Percentiles rank a stretch among this genome's conserved stretches.
phyloP scores from a whole-genome alignment of 1,140 invertebrate genomes.

The Lucilia cuprina region DNA sequence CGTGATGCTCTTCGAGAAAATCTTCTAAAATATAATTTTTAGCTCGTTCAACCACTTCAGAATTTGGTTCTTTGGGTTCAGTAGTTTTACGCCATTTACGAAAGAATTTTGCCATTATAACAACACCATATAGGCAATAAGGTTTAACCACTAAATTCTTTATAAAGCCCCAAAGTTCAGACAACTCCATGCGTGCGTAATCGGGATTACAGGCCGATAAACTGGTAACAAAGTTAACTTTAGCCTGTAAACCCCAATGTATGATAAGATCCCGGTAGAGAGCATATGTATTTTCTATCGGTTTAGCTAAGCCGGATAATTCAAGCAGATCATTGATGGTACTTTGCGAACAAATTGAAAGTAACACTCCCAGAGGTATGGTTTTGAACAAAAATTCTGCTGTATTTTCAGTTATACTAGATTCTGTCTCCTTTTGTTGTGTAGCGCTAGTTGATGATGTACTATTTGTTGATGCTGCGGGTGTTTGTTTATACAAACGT shows the following conservation, averaged over 20 bases:
- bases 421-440: not conserved
- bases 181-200: slow-evolving; percentile 48
- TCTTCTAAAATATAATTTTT: slow-evolving; percentile 61
- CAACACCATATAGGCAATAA: slow-evolving; percentile 60
- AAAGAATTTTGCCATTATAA: slow-evolving; percentile 59
- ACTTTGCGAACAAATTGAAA: slow-evolving; percentile 51
- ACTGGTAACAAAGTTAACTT: slow-evolving; percentile 54
- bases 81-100: slow-evolving; percentile 56
- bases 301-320: slow-evolving; percentile 45
- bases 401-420: slow-evolving; percentile 20
- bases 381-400: slow-evolving; percentile 44
- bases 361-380: slow-evolving; percentile 46
- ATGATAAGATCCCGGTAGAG: slow-evolving; percentile 52
- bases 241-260: slow-evolving; percentile 54
- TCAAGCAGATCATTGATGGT: slow-evolving; percentile 48
- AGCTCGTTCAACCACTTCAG: slow-evolving; percentile 52
- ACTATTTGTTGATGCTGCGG: not conserved
- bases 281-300: slow-evolving; percentile 42
- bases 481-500: not conserved
- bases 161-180: slow-evolving; percentile 54
- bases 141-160: slow-evolving; percentile 58
- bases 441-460: not conserved
- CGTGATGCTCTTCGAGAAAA: slow-evolving; percentile 57
- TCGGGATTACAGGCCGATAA: slow-evolving; percentile 54
- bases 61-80: slow-evolving; percentile 39